Evolutionary conservation across 2,888 invertebrate genomes (phyloP), one percentile per base, ranked within the genome.

Genomic region (Dasypogon diadema): DNA sequence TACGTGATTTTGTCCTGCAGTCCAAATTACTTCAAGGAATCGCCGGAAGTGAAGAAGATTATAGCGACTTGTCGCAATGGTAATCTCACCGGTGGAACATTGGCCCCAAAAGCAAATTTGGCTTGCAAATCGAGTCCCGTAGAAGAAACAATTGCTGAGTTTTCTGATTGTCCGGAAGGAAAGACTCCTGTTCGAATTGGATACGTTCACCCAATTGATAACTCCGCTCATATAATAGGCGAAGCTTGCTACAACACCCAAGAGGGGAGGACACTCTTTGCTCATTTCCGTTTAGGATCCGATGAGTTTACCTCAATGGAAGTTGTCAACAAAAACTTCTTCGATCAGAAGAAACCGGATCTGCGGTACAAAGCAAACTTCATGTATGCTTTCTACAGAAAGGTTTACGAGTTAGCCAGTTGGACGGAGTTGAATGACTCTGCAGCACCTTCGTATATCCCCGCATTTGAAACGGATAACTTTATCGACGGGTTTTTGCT

Each of bases 81-180:
- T 56, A 80, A 80, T 56, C 74, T 81, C 2, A 30, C 30, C 4
- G 30, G 42, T 14, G 51, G 34, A 4, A 60, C 16, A 48, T 30
- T 30, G 8, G 30, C 8, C 8, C 8, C 30, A 30, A 3, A 8
- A 30, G 42, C 75, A 60, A 37, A 63, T 2, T 76, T 80, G 0
- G 78, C 79, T 1, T 83, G 83, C 75, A 82, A 83, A 76, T 75
- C 82, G 30, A 80, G 83, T 21, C 78, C 80, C 3, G 80, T 82
- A 16, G 82, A 83, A 77, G 81, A 82, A 75, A 79, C 82, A 3
- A 8, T 81, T 6, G 77, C 65, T 6, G 74, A 78, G 5, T 80
- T 82, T 0, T 34, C 76, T 16, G 82, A 81, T n/a, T 82, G 83
- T 74, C 77, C 79, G 0, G 65, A 70, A n/a, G 74, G 78, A 14